phyloP scores from a whole-genome alignment of 1,140 invertebrate genomes.

The Hyposmocoma kahamanoa region DNA sequence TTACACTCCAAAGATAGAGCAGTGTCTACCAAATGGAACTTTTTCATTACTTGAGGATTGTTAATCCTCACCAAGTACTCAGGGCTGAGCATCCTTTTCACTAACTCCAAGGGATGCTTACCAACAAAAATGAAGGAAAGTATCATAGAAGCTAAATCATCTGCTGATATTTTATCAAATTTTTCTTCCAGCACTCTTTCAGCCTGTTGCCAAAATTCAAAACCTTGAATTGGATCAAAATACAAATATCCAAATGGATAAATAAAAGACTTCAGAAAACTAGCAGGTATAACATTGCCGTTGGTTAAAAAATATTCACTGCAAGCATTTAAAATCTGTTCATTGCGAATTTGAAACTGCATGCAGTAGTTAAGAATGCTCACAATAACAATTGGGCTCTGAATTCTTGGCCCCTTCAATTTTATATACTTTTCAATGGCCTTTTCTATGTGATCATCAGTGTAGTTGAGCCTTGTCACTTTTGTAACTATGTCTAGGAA shows the following conservation, averaged over 20 bases:
- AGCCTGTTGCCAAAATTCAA: conserved; percentile 76
- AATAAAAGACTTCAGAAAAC: conserved; percentile 76
- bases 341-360: conserved; percentile 75
- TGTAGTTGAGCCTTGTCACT: conserved; percentile 73
- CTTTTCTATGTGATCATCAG: conserved; percentile 72
- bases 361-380: conserved; percentile 78
- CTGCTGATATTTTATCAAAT: conserved; percentile 76
- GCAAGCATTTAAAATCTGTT: conserved; percentile 74
- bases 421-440: conserved; percentile 78
- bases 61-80: conserved; percentile 78
- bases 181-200: conserved; percentile 75
- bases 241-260: conserved; percentile 78
- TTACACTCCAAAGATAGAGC: conserved; percentile 79
- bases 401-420: conserved; percentile 66
- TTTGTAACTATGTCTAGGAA: conserved; percentile 76
- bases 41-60: conserved; percentile 51
- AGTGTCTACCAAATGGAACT: conserved; percentile 78
- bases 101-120: conserved; percentile 78
- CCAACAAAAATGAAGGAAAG: conserved; percentile 79
- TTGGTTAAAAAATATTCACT: conserved; percentile 76
- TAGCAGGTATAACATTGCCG: conserved; percentile 65
- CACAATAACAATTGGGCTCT: conserved; percentile 75
- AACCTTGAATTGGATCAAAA: conserved; percentile 72
- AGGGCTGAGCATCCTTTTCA: conserved; percentile 76
- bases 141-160: conserved; percentile 77